Evolutionary conservation across 2,113 vertebrate species (phyloP).

Genomic region (Rhadina sibilatrix): DNA sequence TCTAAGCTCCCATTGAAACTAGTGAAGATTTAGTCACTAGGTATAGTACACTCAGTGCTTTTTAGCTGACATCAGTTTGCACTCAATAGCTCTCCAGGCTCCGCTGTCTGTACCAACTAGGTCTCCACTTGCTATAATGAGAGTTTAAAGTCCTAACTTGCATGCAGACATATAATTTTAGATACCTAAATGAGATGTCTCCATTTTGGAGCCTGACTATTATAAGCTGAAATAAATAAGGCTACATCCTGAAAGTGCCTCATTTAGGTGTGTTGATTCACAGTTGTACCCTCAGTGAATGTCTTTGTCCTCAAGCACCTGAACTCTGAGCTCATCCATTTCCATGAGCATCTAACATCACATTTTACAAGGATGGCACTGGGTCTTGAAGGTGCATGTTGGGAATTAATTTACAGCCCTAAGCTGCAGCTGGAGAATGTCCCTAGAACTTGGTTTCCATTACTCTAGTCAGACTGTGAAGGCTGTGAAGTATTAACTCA

Average conservation of each 20-base stretch:
- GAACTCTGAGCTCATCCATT: not conserved
- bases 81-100: constrained; percentile 36
- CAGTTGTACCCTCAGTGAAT: not conserved
- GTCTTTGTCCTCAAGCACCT: not conserved
- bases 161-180: constrained; percentile 6
- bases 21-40: constrained; percentile 50
- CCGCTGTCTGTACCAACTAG: not conserved
- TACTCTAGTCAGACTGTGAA: not conserved
- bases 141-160: constrained; percentile 9
- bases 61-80: constrained; percentile 49
- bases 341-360: not conserved
- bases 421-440: not conserved
- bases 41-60: not conserved
- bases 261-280: not conserved
- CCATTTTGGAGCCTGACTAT: not conserved
- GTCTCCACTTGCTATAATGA: not conserved
- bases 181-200: constrained; percentile 32
- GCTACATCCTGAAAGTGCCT: not conserved
- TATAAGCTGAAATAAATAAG: constrained; percentile 22
- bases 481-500: not conserved
- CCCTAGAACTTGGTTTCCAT: not conserved
- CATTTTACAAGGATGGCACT: not conserved
- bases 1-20: constrained; percentile 27
- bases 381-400: not conserved
- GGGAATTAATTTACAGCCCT: not conserved